Evolutionary conservation across 2,113 vertebrate species (phyloP), one percentile per base, ranked within the genome.

Genomic region (Chiloscyllium plagiosum): DNA sequence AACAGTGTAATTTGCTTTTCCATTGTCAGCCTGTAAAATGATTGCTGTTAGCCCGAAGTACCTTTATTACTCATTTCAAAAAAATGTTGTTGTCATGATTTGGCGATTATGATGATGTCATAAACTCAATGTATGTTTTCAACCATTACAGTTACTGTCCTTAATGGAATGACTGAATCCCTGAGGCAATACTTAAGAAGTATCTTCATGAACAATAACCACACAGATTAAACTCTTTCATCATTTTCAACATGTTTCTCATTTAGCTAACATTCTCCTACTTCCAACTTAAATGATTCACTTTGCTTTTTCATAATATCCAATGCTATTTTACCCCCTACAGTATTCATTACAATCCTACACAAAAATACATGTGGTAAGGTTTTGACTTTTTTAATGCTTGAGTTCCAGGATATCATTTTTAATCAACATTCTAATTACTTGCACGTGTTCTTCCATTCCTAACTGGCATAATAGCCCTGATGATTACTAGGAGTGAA

Each of bases 191-290:
- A 69, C 65, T 94, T 95, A 76, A 95, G 29, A 72, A 69, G 37
- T 72, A 95, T 24, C 12, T 76, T 95, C 50, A 52, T 47, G 94
- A 47, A 70, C 72, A 47, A 47, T 61, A 52, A 95, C 61, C 33
- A 47, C 47, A 72, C 24, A 47, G 65, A 52, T 72, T 72, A 76
- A 42, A 15, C 22, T 29, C 37, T 76, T 95, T 95, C 26, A 95
- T 95, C 94, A 95, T 95, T 95, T 72, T 50, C 93, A 95, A 95
- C 66, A 72, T 95, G 94, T 72, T 95, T 72, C 42, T 95, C 94
- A 72, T 95, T 95, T 72, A 50, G 13, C 37, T 95, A 69, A 95
- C 26, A 22, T 47, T 70, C 47, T 47, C n/a, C 50, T 72, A 70
- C 69, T 95, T 95, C 68, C 42, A 26, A 50, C 69, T 72, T 42